Conservation (phyloP, 2,797 vertebrate species). For the Acipenser transmontanus region DNA sequence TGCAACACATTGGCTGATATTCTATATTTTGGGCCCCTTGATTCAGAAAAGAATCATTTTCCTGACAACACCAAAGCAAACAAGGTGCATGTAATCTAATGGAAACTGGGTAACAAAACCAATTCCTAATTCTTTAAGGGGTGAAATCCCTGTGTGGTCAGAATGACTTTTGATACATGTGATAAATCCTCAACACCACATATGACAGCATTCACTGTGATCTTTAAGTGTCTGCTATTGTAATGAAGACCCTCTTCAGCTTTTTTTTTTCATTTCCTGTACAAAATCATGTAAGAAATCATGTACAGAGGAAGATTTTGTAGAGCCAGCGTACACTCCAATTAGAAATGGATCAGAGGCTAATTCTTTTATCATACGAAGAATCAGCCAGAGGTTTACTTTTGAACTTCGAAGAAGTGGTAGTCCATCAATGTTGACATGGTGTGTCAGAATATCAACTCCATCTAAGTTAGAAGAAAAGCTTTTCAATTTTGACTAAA, state of each 20-base stretch:
- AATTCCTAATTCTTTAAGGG: slow-evolving; percentile 7
- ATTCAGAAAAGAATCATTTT: slow-evolving; percentile 15
- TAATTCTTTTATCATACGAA: slow-evolving; percentile 13
- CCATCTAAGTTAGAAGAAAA: slow-evolving; percentile 1
- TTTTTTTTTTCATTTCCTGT: slow-evolving; percentile 12
- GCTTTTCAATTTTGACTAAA: slow-evolving; percentile 11
- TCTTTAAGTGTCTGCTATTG: slow-evolving; percentile 18
- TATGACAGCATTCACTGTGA: slow-evolving; percentile 14
- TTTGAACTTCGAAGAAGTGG: slow-evolving; percentile 14
- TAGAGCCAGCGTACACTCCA: slow-evolving; percentile 17
- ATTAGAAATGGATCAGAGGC: slow-evolving; percentile 15
- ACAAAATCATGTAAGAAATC: slow-evolving; percentile 20
- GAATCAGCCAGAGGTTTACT: slow-evolving; percentile 19
- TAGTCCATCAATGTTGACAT: slow-evolving; percentile 16
- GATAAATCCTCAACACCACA: slow-evolving; percentile 7
- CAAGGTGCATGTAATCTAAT: slow-evolving; percentile 20
- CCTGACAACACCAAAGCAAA: slow-evolving; percentile 9
- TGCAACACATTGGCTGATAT: slow-evolving; percentile 9
- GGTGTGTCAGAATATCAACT: slow-evolving; percentile 13
- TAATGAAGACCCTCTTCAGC: slow-evolving; percentile 15
- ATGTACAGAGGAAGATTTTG: slow-evolving; percentile 12
- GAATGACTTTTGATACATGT: slow-evolving; percentile 22
- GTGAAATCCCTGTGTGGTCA: slow-evolving; percentile 13
- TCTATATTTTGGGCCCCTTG: slow-evolving; percentile 16
- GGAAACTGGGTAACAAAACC: slow-evolving; percentile 16